These are phyloP conservation scores for Leucozona laternaria DNA, from an alignment of 2,888 invertebrate species.

Conservation along the genomic window DNA sequence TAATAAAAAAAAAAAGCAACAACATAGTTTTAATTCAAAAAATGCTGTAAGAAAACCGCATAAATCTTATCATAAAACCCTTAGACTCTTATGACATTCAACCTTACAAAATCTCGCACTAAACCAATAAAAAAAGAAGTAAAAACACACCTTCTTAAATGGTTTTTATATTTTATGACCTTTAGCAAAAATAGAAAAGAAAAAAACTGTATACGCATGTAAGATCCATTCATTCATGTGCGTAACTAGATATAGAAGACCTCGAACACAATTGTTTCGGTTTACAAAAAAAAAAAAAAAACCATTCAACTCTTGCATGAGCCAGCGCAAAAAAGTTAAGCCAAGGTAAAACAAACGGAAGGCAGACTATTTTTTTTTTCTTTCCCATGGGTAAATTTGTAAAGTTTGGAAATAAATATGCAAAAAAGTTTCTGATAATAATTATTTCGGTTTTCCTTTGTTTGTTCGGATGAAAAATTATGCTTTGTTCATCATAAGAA, in stretches of 20 bases:
- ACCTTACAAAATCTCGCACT: conserved; percentile 8
- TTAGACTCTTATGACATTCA: neutral
- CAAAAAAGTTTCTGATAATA: neutral
- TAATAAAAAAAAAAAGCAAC: neutral
- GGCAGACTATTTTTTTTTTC: neutral
- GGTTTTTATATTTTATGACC: neutral
- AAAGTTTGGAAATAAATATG: too few species aligned
- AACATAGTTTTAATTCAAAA: neutral
- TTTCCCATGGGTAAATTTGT: neutral
- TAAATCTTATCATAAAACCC: neutral
- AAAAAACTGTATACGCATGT: conserved; percentile 45
- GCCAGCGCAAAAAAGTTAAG: neutral
- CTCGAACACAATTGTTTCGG: conserved; percentile 61
- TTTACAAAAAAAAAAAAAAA: conserved; percentile 54
- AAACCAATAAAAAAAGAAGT: neutral
- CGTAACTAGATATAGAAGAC: conserved; percentile 67
- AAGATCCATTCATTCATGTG: conserved; percentile 38
- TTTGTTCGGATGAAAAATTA: neutral
- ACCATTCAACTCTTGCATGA: conserved; percentile 52
- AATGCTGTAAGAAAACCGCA: neutral
- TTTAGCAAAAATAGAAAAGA: neutral
- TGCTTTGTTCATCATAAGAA: neutral
- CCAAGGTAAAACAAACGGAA: conserved; percentile 29
- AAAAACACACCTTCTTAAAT: conserved; percentile 1
- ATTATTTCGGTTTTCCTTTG: neutral